Evolutionary conservation across 2,888 invertebrate genomes (phyloP).

Genomic region (Digitonthophagus gazella): DNA sequence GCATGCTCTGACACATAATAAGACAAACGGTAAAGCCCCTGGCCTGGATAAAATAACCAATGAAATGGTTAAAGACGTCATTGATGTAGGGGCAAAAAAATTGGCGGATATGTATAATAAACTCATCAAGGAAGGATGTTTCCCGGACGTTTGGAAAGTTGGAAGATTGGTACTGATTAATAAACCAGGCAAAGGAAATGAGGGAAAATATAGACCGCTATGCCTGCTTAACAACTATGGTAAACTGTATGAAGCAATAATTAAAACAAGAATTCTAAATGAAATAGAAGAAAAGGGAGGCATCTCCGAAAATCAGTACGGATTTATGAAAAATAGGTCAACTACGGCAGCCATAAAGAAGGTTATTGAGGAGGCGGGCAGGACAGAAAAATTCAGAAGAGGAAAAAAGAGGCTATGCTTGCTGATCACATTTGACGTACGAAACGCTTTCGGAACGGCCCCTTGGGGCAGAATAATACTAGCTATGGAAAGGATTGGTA

Average conservation of each 20-base stretch:
- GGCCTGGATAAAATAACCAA: no score
- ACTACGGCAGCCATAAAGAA: neutral
- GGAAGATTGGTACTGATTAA: neutral
- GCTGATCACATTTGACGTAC: slow-evolving; percentile 6
- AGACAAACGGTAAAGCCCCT: no score
- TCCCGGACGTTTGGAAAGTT: neutral
- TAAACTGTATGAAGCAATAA: neutral
- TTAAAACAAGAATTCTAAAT: neutral
- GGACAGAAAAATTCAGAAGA: neutral
- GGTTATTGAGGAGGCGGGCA: neutral
- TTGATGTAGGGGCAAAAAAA: no score
- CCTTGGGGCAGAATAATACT: neutral
- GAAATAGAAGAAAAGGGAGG: neutral
- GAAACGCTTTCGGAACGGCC: neutral
- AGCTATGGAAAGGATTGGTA: neutral
- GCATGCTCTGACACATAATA: no score
- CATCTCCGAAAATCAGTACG: neutral
- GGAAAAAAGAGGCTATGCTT: neutral
- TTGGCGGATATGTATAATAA: neutral
- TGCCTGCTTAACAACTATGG: neutral
- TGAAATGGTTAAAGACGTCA: neutral
- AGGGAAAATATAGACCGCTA: neutral
- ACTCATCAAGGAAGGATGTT: neutral
- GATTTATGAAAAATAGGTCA: neutral
- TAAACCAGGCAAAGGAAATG: neutral